Evolutionary conservation across 2,888 invertebrate species (phyloP), one percentile per base, ranked within the genome.

Genomic region (Epiblema foenella): DNA sequence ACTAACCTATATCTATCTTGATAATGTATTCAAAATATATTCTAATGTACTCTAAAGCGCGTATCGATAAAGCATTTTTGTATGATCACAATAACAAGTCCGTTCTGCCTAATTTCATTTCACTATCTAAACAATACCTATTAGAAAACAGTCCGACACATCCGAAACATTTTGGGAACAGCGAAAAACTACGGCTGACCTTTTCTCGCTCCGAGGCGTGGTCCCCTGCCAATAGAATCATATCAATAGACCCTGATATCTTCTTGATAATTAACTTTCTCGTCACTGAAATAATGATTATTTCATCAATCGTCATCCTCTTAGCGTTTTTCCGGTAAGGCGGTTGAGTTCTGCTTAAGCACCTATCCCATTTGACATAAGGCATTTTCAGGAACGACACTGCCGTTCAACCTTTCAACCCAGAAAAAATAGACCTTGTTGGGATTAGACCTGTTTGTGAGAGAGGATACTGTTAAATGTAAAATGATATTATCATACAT

Each of bases 131-230:
- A 82, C 82, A 82, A 87, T 91, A 91, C 86, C 89, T 91, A 60
- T 91, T 93, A 91, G 78, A 85, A 82, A 90, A 89, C 86, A 89
- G 93, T 93, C 90, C 89, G 85, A 82, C 90, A 93, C 93, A 85
- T 93, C 93, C 93, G 93, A 93, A 93, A 88, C 91, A 88, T 82
- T 86, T 86, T 83, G 86, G 91, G 89, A 92, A 93, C 91, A 89
- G 87, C 91, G 91, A 90, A 85, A 86, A 88, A 90, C 92, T 89
- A 89, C 93, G 92, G 92, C 92, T 87, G 85, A 85, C 92, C 92
- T 87, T 81, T 79, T 87, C 90, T 90, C 85, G 84, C 88, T 85
- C 90, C 87, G 84, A 81, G 82, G 83, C 83, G 77, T 86, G 85
- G 85, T 87, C 87, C 83, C 71, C 82, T 77, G 83, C 85, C 86